A percentile compares a stretch with the other conserved stretches of the same genome.
Evolutionary conservation across 2,888 invertebrate species (phyloP).

Genomic region (Xanthostigma xanthostigma): DNA sequence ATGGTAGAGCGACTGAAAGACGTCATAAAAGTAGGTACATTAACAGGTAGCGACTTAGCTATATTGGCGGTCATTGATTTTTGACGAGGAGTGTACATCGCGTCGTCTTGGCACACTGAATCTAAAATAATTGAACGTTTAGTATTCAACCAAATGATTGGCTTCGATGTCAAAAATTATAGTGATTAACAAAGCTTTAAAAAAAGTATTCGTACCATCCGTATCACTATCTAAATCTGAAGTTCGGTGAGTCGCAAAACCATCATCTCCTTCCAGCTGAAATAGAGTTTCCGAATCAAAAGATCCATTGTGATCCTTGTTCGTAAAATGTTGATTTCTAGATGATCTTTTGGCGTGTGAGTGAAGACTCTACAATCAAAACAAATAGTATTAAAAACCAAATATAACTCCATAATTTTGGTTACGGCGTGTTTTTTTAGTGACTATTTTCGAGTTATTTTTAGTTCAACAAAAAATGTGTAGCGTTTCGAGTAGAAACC

Average conservation of each 20-base stretch:
- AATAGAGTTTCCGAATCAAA: slow-evolving; percentile 58
- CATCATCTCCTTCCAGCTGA: slow-evolving; percentile 56
- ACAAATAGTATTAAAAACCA: not conserved
- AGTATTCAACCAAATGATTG: too few relatives aligned
- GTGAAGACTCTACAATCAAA: slow-evolving; percentile 3
- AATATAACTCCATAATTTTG: not conserved
- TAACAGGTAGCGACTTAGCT: slow-evolving; percentile 67
- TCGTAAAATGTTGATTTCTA: slow-evolving; percentile 2
- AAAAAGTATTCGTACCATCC: slow-evolving; percentile 40
- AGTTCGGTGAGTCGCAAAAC: slow-evolving; percentile 19
- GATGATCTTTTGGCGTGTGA: slow-evolving; percentile 1
- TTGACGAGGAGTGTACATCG: slow-evolving; percentile 36
- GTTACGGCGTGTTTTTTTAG: too few relatives aligned
- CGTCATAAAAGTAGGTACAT: slow-evolving; percentile 45
- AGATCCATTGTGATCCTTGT: slow-evolving; percentile 11
- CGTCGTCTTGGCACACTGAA: slow-evolving; percentile 42
- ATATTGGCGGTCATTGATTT: slow-evolving; percentile 31
- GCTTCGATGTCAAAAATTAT: not conserved
- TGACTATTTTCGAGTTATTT: too few relatives aligned
- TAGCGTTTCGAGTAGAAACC: too few relatives aligned
- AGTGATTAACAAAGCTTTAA: slow-evolving; percentile 8
- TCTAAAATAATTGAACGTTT: slow-evolving; percentile 23
- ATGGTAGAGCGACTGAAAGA: slow-evolving; percentile 19
- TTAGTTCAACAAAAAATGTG: too few relatives aligned
- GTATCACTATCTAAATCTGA: slow-evolving; percentile 59